A percentile compares a stretch with the other conserved stretches of the same genome.
phyloP scores from a whole-genome alignment of 2,797 vertebrate genomes.

The Liparis tanakae region DNA sequence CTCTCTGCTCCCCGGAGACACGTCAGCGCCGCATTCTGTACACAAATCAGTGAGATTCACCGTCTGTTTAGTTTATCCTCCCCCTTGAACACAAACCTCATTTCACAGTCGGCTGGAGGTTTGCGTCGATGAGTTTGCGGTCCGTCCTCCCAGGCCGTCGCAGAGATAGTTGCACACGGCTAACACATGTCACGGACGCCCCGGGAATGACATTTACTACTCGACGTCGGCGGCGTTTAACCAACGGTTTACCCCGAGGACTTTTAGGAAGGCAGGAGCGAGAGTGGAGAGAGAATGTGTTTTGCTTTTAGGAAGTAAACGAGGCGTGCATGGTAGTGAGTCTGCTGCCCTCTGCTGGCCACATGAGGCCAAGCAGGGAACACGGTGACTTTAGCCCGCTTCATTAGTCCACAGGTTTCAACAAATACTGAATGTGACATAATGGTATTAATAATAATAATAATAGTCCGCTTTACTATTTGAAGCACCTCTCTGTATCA shows the following conservation, averaged over 20 bases:
- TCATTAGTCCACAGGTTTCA: constrained; percentile 11
- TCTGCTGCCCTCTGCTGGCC: constrained; percentile 80
- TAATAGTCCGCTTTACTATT: not conserved
- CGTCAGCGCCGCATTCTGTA: constrained; percentile 3
- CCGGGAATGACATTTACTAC: constrained; percentile 3
- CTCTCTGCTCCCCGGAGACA: not conserved
- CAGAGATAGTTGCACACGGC: not conserved
- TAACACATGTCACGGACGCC: constrained; percentile 16
- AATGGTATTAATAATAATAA: not conserved
- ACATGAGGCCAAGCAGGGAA: constrained; percentile 13
- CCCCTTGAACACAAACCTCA: constrained; percentile 29
- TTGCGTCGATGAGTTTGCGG: constrained; percentile 24
- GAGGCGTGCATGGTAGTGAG: constrained; percentile 6
- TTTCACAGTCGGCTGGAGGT: constrained; percentile 37
- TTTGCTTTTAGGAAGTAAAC: constrained; percentile 6
- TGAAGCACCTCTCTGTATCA: not conserved
- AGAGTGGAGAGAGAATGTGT: not conserved
- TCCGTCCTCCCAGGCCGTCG: constrained; percentile 13
- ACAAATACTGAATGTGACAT: not conserved
- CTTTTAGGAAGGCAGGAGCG: not conserved
- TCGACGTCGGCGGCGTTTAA: constrained; percentile 3
- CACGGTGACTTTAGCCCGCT: not conserved
- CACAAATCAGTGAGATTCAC: constrained; percentile 24
- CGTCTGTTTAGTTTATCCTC: constrained; percentile 21
- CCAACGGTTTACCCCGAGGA: constrained; percentile 17